phyloP scores from a whole-genome alignment of 2,113 vertebrate species.

The Rhynchopsitta pachyrhyncha region DNA sequence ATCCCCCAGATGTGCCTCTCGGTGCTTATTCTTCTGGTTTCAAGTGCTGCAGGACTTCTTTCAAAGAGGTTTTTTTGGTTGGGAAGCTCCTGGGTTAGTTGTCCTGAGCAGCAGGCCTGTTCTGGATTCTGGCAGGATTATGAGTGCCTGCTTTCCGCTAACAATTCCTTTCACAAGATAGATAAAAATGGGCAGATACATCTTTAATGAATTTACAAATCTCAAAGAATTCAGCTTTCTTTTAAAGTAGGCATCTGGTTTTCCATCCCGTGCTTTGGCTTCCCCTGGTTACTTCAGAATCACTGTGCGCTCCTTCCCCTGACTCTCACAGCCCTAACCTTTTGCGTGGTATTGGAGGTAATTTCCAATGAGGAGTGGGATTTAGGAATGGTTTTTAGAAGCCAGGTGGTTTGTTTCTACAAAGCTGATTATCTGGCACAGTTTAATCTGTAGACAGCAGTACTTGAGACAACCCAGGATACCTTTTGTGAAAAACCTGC shows the following conservation, averaged over 20 bases:
- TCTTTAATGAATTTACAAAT: constrained; percentile 16
- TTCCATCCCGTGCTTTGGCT: neutral
- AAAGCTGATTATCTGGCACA: neutral
- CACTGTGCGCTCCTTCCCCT: rapidly evolving
- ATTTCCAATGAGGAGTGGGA: neutral
- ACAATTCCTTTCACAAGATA: neutral
- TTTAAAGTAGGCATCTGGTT: neutral
- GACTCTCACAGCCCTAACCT: neutral
- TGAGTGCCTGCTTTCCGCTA: neutral
- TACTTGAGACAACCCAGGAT: neutral
- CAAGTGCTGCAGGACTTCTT: neutral
- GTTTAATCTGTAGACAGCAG: neutral
- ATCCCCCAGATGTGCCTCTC: neutral
- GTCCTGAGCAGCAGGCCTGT: neutral
- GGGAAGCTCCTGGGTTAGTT: neutral
- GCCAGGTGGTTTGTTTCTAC: neutral
- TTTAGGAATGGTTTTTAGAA: neutral
- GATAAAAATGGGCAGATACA: neutral
- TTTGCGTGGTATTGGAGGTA: neutral
- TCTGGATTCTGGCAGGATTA: neutral
- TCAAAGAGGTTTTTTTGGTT: neutral
- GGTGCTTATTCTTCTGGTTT: neutral
- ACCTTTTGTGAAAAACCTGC: neutral
- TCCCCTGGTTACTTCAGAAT: neutral
- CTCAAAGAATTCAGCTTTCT: neutral